These are phyloP conservation scores for Habropoda laboriosa DNA, from an alignment of 1,140 invertebrate species.

Conservation along the genomic window DNA sequence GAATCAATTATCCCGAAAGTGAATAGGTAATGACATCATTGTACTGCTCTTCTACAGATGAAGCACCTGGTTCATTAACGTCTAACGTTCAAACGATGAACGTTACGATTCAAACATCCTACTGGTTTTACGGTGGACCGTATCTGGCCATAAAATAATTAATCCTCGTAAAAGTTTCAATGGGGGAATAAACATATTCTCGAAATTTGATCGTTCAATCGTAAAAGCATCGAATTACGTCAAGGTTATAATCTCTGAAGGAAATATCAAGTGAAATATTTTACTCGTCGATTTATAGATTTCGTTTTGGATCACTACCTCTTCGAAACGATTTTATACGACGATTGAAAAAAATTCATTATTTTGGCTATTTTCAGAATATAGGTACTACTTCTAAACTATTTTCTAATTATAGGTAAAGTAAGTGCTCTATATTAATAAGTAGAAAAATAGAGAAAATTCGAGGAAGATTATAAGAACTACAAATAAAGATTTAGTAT, in stretches of 20 bases:
- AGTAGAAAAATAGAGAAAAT: neutral
- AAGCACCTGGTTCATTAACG: slow-evolving; percentile 40
- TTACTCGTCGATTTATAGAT: neutral
- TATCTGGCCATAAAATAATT: slow-evolving; percentile 29
- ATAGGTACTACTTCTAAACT: no score
- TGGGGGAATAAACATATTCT: neutral
- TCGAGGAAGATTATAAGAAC: no score
- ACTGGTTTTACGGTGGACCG: neutral
- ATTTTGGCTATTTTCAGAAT: no score
- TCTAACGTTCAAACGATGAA: slow-evolving; percentile 20
- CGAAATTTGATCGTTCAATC: neutral
- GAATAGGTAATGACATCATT: slow-evolving; percentile 46
- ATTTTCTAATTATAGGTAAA: no score
- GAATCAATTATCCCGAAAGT: slow-evolving; percentile 44
- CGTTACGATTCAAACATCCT: slow-evolving; percentile 3
- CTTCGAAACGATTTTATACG: no score
- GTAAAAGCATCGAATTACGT: slow-evolving; percentile 5
- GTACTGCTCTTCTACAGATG: slow-evolving; percentile 28
- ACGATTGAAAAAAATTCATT: no score
- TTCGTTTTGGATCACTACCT: no score
- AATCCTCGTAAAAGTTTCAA: slow-evolving; percentile 1
- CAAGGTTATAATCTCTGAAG: neutral
- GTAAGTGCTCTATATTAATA: no score
- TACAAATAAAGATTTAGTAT: neutral
- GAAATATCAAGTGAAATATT: neutral